Evolutionary conservation across 1,140 invertebrate species (phyloP).

Genomic region (Microplitis mediator): DNA sequence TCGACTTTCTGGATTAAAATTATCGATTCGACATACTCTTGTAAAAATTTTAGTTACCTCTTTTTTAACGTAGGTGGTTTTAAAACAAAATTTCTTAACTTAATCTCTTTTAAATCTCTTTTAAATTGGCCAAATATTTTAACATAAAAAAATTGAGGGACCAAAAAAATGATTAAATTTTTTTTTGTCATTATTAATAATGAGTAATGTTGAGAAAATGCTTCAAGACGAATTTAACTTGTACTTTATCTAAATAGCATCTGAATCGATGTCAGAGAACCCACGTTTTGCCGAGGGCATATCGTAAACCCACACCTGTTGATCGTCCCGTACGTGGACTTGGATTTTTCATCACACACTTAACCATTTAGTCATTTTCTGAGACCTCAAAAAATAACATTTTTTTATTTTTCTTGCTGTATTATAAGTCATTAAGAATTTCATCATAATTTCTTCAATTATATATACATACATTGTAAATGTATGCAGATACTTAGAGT

Average conservation of each 20-base stretch:
- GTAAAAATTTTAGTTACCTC: neutral
- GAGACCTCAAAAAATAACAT: no score
- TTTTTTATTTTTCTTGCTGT: no score
- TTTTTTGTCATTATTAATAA: no score
- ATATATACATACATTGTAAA: no score
- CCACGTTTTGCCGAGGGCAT: slow-evolving; percentile 45
- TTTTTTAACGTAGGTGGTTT: slow-evolving; percentile 11
- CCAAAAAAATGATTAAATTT: no score
- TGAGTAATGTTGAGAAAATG: slow-evolving; percentile 47
- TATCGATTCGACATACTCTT: slow-evolving; percentile 37
- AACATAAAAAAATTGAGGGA: neutral
- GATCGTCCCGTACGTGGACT: slow-evolving; percentile 28
- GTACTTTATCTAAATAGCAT: slow-evolving; percentile 60
- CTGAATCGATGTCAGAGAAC: slow-evolving; percentile 57
- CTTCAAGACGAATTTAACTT: slow-evolving; percentile 37
- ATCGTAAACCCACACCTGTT: slow-evolving; percentile 59
- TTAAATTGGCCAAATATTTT: slow-evolving; percentile 8
- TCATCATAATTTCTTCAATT: no score
- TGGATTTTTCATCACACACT: no score
- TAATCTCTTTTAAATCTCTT: slow-evolving; percentile 13
- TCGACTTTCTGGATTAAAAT: slow-evolving; percentile 41
- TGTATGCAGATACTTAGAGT: neutral
- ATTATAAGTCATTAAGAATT: no score
- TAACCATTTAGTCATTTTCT: no score
- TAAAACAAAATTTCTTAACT: neutral